Conservation (phyloP, 2,888 invertebrate genomes). For the Drosophila monieri region DNA sequence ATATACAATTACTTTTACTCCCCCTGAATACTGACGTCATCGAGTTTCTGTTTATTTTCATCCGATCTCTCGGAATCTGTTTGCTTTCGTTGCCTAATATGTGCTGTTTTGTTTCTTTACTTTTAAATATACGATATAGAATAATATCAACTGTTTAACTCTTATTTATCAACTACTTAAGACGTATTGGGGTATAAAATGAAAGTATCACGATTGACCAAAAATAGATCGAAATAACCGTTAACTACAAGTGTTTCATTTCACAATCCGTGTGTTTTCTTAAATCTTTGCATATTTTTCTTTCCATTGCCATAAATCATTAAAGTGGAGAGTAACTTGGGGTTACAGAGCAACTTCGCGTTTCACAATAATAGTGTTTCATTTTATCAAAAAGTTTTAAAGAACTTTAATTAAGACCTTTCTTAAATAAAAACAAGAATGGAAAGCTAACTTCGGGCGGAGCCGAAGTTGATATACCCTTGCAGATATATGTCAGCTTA, state of each 20-base stretch:
- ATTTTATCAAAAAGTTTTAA: too few relatives aligned
- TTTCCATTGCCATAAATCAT: too few relatives aligned
- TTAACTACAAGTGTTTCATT: conserved; percentile 68
- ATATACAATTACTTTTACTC: conserved; percentile 61
- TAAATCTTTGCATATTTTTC: conserved; percentile 11
- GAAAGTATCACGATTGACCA: conserved; percentile 78
- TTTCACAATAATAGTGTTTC: too few relatives aligned
- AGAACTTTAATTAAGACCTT: neutral
- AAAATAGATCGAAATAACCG: conserved; percentile 73
- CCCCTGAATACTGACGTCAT: conserved; percentile 79
- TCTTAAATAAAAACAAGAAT: conserved; percentile 1
- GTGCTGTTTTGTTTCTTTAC: conserved; percentile 25
- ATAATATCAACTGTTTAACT: conserved; percentile 81
- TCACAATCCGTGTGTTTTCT: conserved; percentile 34
- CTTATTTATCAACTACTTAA: conserved; percentile 57
- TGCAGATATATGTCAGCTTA: too few relatives aligned
- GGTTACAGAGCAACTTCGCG: neutral
- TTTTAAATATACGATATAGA: conserved; percentile 35
- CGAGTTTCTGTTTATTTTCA: conserved; percentile 59
- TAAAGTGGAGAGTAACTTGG: neutral
- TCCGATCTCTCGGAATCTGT: conserved; percentile 14
- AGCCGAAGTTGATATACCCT: too few relatives aligned
- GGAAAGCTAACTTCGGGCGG: too few relatives aligned
- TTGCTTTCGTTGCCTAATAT: conserved; percentile 44
- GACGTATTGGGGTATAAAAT: conserved; percentile 55